A percentile compares a stretch with the other conserved stretches of the same genome.
Conservation (phyloP, 2,888 invertebrate genomes). For the Parasteatoda lunata region DNA sequence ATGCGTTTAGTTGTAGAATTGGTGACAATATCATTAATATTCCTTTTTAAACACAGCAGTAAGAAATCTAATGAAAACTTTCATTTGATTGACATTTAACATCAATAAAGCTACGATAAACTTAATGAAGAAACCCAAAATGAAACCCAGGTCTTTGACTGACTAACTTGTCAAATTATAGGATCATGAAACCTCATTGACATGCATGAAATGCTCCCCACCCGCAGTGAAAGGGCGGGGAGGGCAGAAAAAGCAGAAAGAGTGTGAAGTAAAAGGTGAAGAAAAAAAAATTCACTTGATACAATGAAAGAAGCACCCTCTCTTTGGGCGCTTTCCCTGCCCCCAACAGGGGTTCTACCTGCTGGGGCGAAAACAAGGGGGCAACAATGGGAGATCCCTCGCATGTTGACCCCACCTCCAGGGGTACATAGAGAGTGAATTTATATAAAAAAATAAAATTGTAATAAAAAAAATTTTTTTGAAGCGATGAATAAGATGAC, state of each 20-base stretch:
- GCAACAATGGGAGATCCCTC: constrained; percentile 26
- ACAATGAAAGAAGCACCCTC: constrained; percentile 19
- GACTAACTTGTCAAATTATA: neutral
- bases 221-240: constrained; percentile 4
- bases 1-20: too few relatives aligned
- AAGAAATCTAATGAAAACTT: too few relatives aligned
- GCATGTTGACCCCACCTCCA: constrained; percentile 7
- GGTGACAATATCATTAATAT: too few relatives aligned
- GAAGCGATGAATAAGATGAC: neutral
- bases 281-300: constrained; percentile 16
- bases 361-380: constrained; percentile 10
- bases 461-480: constrained; percentile 9
- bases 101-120: too few relatives aligned
- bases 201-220: constrained; percentile 66
- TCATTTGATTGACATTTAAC: too few relatives aligned
- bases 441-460: constrained; percentile 14
- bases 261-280: constrained; percentile 32
- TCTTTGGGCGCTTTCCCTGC: constrained; percentile 19
- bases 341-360: constrained; percentile 23
- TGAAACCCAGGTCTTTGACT: neutral
- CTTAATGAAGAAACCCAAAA: too few relatives aligned
- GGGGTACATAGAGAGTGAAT: constrained; percentile 60
- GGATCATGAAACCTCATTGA: constrained; percentile 35
- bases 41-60: too few relatives aligned
- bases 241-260: constrained; percentile 8